These are phyloP conservation scores for Aurelia aurita DNA, from an alignment of 30 jellyfish, hydroid and myxozoan species.

Conservation along the genomic window DNA sequence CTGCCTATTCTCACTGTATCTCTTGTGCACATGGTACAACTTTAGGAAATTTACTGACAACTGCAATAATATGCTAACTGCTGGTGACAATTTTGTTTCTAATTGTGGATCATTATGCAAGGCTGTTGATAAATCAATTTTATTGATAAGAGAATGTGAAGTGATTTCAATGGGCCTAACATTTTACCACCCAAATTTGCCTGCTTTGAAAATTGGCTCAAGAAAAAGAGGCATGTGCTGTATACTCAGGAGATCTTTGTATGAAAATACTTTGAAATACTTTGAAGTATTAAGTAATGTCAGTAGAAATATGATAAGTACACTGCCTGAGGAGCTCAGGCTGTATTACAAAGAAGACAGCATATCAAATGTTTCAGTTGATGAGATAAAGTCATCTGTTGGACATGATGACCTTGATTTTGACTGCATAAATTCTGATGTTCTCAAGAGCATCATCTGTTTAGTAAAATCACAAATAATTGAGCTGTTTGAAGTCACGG, in stretches of 20 bases:
- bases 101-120: constrained; percentile 24
- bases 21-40: not conserved
- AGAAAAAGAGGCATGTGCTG: constrained; percentile 41
- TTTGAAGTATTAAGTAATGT: constrained; percentile 11
- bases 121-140: constrained; percentile 39
- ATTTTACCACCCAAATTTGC: constrained; percentile 52
- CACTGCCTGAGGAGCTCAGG: constrained; percentile 36
- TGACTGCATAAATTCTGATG: constrained; percentile 8
- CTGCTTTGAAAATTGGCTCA: constrained; percentile 15
- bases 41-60: not conserved
- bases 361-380: not conserved
- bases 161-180: constrained; percentile 58
- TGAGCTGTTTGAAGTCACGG: constrained; percentile 26
- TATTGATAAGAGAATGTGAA: constrained; percentile 55
- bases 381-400: constrained; percentile 44
- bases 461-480: constrained; percentile 14
- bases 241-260: constrained; percentile 12
- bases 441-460: constrained; percentile 36
- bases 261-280: not conserved
- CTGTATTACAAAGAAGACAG: constrained; percentile 35
- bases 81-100: not conserved
- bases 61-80: not conserved
- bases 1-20: not conserved
- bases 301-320: not conserved
- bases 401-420: not conserved